These are phyloP conservation scores for Damaliscus lunatus DNA, from an alignment of 2,113 vertebrate species.

Conservation along the genomic window DNA sequence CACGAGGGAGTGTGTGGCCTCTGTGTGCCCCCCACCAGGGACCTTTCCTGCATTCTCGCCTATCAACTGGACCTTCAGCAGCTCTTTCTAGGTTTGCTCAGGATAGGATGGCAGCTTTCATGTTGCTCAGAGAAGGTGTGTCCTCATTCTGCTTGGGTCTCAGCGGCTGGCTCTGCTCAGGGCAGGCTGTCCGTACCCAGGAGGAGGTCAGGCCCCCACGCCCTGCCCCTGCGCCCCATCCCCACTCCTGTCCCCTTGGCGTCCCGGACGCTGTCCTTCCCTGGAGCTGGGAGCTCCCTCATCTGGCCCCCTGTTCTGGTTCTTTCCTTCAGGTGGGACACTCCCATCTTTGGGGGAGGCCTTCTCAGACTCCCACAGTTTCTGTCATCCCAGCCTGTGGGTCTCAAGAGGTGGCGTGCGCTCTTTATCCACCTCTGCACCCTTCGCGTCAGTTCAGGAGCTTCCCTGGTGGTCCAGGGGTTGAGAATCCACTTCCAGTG, in stretches of 20 bases:
- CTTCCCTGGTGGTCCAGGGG: neutral
- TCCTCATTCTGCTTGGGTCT: neutral
- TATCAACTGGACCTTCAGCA: neutral
- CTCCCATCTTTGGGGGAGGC: neutral
- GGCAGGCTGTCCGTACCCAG: neutral
- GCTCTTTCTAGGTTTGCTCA: neutral
- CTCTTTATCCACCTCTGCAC: neutral
- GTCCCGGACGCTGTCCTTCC: rapidly evolving
- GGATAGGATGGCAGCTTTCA: neutral
- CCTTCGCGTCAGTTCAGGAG: neutral
- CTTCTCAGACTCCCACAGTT: neutral
- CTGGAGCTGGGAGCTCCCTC: neutral
- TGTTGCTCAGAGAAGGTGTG: neutral
- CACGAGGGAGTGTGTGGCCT: neutral
- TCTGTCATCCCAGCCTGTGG: neutral
- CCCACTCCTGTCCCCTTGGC: neutral
- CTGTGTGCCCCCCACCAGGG: neutral
- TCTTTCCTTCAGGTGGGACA: neutral
- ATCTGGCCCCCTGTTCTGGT: neutral
- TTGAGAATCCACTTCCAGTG: neutral
- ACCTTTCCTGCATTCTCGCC: neutral
- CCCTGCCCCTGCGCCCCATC: neutral
- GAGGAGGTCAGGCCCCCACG: neutral
- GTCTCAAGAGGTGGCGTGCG: neutral
- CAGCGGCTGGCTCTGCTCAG: neutral